Conservation (phyloP, 1,140 invertebrate species). For the Oncopeltus fasciatus region DNA sequence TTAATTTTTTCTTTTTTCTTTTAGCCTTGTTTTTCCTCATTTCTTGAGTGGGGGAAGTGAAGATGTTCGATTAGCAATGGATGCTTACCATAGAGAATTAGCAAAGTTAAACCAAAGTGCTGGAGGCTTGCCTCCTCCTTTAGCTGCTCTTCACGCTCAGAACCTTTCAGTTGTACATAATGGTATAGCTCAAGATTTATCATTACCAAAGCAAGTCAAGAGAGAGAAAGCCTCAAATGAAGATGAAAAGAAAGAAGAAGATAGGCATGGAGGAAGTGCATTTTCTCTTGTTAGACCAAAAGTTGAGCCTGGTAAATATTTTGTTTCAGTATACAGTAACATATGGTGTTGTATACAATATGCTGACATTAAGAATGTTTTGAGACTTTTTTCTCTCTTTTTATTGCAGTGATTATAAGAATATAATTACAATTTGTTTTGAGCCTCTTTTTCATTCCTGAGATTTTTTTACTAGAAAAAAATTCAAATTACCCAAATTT, state of each 20-base stretch:
- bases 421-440: too few relatives aligned
- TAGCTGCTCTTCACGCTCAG: conserved; percentile 16
- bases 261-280: conserved; percentile 67
- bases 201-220: conserved; percentile 46
- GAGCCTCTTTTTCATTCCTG: too few relatives aligned
- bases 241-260: conserved; percentile 39
- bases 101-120: conserved; percentile 53
- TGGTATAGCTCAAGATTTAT: conserved; percentile 67
- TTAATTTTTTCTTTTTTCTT: conserved; percentile 1
- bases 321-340: too few relatives aligned
- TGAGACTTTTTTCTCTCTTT: too few relatives aligned
- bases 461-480: too few relatives aligned
- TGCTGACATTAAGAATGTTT: too few relatives aligned
- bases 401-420: too few relatives aligned
- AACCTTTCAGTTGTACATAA: conserved; percentile 37
- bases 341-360: too few relatives aligned
- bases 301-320: conserved; percentile 44
- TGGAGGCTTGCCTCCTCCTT: conserved; percentile 13
- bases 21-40: conserved; percentile 62
- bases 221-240: conserved; percentile 39
- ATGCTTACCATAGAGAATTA: conserved; percentile 82
- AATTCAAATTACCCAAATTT: too few relatives aligned
- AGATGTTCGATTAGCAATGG: conserved; percentile 73
- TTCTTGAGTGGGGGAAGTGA: conserved; percentile 57
- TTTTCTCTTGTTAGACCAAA: conserved; percentile 72